Base-by-base conservation (phyloP, 2,888 invertebrate genomes). In the Drosophila cognata region DNA sequence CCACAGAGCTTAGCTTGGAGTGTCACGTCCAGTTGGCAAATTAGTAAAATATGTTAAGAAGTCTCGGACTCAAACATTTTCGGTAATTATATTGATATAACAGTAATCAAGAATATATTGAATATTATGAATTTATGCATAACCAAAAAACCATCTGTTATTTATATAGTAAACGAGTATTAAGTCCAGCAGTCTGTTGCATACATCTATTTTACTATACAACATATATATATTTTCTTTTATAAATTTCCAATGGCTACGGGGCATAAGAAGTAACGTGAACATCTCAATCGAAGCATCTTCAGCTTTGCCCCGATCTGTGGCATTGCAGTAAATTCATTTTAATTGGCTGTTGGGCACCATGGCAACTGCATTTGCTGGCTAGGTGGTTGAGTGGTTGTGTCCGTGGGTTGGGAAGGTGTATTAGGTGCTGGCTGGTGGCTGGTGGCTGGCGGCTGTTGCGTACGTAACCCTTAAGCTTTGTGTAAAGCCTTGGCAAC, bases 261-360 rank as follows among this genome's bases (percentile, higher is more conserved):
- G 25, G 4, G 36, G 31, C 43, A 31, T 59, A 25, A 8, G 48
- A 53, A 35, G 33, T 51, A 62, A 61, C 33, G 36, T 61, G 10
- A 70, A 67, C 18, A 52, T 28, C 33, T 58, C 46, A 58, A 60
- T 70, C 61, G 61, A 55, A 63, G 41, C 63, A 56, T 53, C 57
- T 52, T 33, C 31, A 69, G 55, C 51, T 58, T 51, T 46, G 28
- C 41, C 48, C 31, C 55, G 61, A 71, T 68, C 67, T 64, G 43
- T 51, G 46, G 18, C 46, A 41, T 25, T 58, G 57, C 38, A 11
- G n/a, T 29, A 35, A 71, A 52, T 58, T 76, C 43, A 68, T 55
- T 86, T 88, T 88, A 84, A 84, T 84, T 84, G 84, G 84, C 88
- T 67, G 69, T 48, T 35, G 28, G 72, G 41, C 74, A 59, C 89